A percentile compares a stretch with the other conserved stretches of the same genome.
Evolutionary conservation across 92 coral and sea anemone genomes (phyloP).

Genomic region (Umimayanthus kanabou): DNA sequence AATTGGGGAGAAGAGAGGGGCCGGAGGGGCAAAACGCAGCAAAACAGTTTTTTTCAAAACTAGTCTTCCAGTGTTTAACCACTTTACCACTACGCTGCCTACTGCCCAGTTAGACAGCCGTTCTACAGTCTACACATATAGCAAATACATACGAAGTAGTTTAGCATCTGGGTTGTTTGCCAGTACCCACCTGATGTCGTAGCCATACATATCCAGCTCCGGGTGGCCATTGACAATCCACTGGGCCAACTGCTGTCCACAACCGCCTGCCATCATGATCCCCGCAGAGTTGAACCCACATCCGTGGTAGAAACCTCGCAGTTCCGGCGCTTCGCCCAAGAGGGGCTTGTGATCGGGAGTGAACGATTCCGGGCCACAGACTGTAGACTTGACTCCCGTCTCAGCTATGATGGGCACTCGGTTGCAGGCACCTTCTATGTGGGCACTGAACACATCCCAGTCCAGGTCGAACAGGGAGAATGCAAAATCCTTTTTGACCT

Average conservation of each 20-base stretch:
- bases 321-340: constrained; percentile 94
- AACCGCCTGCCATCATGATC: constrained; percentile 98
- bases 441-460: constrained; percentile 98
- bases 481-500: constrained; percentile 96
- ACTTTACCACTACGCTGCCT: too few relatives aligned
- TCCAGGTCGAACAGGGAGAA: constrained; percentile 94
- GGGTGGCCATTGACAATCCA: constrained; percentile 94
- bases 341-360: constrained; percentile 98
- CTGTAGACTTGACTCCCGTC: constrained; percentile 97
- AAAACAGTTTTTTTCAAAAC: too few relatives aligned
- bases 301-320: constrained; percentile 93
- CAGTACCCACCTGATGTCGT: constrained; percentile 83
- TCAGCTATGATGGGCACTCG: constrained; percentile 90
- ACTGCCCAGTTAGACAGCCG: too few relatives aligned
- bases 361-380: constrained; percentile 99
- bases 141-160: too few relatives aligned
- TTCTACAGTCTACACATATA: too few relatives aligned
- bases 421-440: constrained; percentile 92
- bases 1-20: too few relatives aligned
- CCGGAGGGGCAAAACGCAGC: too few relatives aligned
- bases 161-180: too few relatives aligned
- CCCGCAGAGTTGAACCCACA: constrained; percentile 98
- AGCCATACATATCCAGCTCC: constrained; percentile 96
- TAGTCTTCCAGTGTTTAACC: too few relatives aligned
- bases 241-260: constrained; percentile 94